Conservation (phyloP, 92 coral and sea anemone genomes). For the Porites divaricata region DNA sequence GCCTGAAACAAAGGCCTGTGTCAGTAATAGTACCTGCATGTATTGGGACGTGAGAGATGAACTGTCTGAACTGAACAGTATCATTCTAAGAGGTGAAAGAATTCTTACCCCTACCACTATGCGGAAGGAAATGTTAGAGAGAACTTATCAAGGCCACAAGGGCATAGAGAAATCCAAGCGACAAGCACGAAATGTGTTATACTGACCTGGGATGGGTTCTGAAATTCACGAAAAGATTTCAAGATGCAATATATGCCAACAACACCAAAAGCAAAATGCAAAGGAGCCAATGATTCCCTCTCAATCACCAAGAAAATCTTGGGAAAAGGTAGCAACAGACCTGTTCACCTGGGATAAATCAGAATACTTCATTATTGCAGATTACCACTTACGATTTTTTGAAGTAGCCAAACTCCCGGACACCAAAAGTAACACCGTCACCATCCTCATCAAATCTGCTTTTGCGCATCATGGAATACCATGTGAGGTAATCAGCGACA, state of each 20-base stretch:
- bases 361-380: constrained; percentile 51
- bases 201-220: too few relatives aligned
- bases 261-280: too few relatives aligned
- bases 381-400: constrained; percentile 48
- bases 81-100: too few relatives aligned
- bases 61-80: too few relatives aligned
- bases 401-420: constrained; percentile 50
- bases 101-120: not conserved
- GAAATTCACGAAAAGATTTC: too few relatives aligned
- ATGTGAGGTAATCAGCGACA: constrained; percentile 55
- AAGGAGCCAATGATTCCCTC: too few relatives aligned
- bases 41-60: not conserved
- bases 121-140: constrained; percentile 16
- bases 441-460: constrained; percentile 33
- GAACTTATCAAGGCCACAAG: not conserved
- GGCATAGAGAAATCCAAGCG: too few relatives aligned
- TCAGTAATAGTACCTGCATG: not conserved
- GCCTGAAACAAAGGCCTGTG: constrained; percentile 9
- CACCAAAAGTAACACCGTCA: constrained; percentile 46
- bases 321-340: too few relatives aligned
- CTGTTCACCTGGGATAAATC: constrained; percentile 3
- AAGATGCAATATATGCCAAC: too few relatives aligned
- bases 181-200: too few relatives aligned
- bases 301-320: too few relatives aligned
- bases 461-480: constrained; percentile 67